Evolutionary conservation across 2,888 invertebrate genomes (phyloP), one percentile per base, ranked within the genome.

Genomic region (Spialia ferax): DNA sequence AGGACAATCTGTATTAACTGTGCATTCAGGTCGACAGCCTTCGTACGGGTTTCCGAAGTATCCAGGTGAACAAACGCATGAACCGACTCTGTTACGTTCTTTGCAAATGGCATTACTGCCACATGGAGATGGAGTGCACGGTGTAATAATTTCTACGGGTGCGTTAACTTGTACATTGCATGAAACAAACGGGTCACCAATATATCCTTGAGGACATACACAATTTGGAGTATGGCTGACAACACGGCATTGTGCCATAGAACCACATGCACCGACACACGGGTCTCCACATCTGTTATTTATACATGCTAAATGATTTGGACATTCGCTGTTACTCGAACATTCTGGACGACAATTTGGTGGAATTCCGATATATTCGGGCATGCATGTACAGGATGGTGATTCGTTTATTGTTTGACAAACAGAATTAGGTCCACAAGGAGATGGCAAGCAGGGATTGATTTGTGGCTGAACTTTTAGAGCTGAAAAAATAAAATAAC

Each of bases 271-370:
- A 69, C 95, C 95, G 1, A 94, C 89, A 82, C 97, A 97, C 18
- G 97, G 97, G 82, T 97, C 96, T 69, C 87, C 89, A 79, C 97
- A 97, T 89, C 96, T 97, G 76, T 94, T 95, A 79, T 96, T 96
- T 42, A 96, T 95, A 79, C 97, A 97, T 15, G 96, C 96, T 79
- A 95, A 89, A 77, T 96, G 90, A 74, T 93, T 94, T 0, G 95
- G 75, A 79, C 97, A 97, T 87, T 97, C 96, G 67, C 95, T 95
- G 80, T 96, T 97, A 71, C 95, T 95, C 26, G 95, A 91, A 82
- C 97, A 97, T 89, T 97, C 96, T 11, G 97, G 97, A 70, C 96
- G 94, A 83, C 97, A 97, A 73, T 95, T 96, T 23, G 96, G 95
- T 29, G 97, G 96, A 63, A 93, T 84, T 66, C 97, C 97, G 29